phyloP scores from a whole-genome alignment of 2,113 vertebrate species.

The Ceyx cyanopectus region DNA sequence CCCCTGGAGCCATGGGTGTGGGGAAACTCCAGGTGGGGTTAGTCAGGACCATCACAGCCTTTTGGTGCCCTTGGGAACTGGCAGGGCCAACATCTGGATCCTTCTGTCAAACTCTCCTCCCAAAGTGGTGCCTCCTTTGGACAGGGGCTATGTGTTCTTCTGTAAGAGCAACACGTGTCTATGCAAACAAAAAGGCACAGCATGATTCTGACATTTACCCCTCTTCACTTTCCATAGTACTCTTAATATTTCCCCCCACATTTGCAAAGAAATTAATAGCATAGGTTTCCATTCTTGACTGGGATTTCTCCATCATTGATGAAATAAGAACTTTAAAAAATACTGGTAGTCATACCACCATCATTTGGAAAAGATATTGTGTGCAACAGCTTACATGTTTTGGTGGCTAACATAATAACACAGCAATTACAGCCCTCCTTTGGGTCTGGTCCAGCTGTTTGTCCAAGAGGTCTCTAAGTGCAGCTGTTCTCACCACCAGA shows the following conservation, averaged over 20 bases:
- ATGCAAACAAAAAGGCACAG: rapidly evolving
- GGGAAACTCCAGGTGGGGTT: neutral
- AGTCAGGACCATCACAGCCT: neutral
- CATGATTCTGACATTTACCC: neutral
- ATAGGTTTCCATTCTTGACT: neutral
- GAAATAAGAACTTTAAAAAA: neutral
- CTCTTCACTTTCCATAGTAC: neutral
- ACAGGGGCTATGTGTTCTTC: neutral
- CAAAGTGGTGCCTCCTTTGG: neutral
- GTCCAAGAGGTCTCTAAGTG: slow-evolving; percentile 5
- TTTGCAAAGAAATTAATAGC: neutral
- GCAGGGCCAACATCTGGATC: neutral
- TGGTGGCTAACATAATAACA: neutral
- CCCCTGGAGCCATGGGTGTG: neutral
- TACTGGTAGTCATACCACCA: neutral
- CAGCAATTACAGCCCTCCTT: neutral
- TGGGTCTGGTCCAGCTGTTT: slow-evolving; percentile 49
- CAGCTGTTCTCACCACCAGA: slow-evolving; percentile 37
- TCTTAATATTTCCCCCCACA: neutral
- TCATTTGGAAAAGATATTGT: neutral
- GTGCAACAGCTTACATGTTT: neutral
- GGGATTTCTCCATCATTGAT: neutral
- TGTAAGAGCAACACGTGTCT: rapidly evolving
- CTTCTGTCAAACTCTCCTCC: neutral
- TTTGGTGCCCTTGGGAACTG: rapidly evolving